Evolutionary conservation across 2,113 vertebrate genomes (phyloP).

Genomic region (Paradisaea rubra): DNA sequence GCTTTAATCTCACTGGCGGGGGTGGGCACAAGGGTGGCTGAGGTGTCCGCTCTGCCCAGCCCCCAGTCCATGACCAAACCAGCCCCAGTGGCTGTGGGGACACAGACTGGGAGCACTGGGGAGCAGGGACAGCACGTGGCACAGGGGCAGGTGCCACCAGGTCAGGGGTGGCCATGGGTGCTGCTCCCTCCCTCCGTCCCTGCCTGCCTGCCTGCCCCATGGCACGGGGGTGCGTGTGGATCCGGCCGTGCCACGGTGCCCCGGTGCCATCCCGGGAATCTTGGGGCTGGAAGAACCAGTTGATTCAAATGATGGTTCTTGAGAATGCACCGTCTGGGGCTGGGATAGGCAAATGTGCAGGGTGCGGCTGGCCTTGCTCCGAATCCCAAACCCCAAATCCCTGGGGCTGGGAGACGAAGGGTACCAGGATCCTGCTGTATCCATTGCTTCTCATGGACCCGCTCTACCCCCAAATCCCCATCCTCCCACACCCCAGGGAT

Average conservation of each 20-base stretch:
- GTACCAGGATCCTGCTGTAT: fast-evolving
- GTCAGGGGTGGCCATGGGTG: neutral
- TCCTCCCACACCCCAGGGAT: neutral
- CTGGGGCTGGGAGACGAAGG: neutral
- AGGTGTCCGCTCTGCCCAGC: neutral
- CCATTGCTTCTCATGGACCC: neutral
- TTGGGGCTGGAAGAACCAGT: constrained; percentile 51
- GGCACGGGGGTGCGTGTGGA: fast-evolving
- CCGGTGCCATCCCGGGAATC: neutral
- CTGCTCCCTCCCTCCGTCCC: neutral
- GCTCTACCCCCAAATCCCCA: neutral
- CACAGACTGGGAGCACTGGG: neutral
- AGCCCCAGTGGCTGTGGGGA: fast-evolving
- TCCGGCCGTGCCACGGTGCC: fast-evolving
- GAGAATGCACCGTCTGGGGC: neutral
- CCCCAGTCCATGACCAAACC: neutral
- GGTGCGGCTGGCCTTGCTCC: neutral
- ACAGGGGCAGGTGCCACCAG: neutral
- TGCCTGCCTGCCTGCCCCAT: neutral
- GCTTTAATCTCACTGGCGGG: neutral
- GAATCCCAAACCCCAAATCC: neutral
- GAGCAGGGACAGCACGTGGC: neutral
- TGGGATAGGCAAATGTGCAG: neutral
- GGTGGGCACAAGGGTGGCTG: neutral
- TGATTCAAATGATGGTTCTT: neutral